Conservation (phyloP, 2,797 vertebrate species). For the Peromyscus melanophrys region DNA sequence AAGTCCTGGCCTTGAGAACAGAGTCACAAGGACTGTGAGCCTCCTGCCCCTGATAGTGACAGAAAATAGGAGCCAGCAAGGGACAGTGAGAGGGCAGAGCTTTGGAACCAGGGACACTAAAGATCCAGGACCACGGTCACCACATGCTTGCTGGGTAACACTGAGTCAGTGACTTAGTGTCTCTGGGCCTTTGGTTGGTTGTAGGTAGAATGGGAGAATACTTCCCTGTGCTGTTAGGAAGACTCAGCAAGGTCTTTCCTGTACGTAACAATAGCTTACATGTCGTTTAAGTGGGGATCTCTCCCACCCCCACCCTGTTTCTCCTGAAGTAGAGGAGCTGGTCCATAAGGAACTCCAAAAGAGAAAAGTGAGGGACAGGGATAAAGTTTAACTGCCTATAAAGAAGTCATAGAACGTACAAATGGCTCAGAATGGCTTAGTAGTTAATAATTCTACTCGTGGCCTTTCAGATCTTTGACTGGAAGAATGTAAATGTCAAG, state of each 20-base stretch:
- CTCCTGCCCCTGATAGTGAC: background rate
- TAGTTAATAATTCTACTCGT: slow-evolving; percentile 64
- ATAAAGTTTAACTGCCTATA: slow-evolving; percentile 53
- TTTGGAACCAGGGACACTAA: background rate
- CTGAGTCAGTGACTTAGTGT: background rate
- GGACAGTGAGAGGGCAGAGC: background rate
- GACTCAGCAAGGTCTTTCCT: slow-evolving; percentile 40
- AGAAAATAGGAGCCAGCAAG: background rate
- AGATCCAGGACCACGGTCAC: background rate
- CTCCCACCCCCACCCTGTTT: background rate
- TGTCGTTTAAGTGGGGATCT: background rate
- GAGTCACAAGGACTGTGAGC: background rate
- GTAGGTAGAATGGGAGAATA: background rate
- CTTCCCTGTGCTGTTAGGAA: background rate
- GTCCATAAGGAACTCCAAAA: slow-evolving; percentile 54
- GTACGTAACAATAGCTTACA: background rate
- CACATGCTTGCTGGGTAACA: background rate
- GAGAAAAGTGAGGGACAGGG: background rate
- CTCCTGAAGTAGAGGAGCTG: slow-evolving; percentile 9
- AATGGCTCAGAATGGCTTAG: slow-evolving; percentile 45
- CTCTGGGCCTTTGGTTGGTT: background rate
- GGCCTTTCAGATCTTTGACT: slow-evolving; percentile 27
- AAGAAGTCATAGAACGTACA: slow-evolving; percentile 42
- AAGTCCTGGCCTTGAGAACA: background rate
- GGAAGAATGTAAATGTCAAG: slow-evolving; percentile 16